These are phyloP conservation scores for Coelinius sp. DNA, from an alignment of 2,888 invertebrate species.

Conservation along the genomic window DNA sequence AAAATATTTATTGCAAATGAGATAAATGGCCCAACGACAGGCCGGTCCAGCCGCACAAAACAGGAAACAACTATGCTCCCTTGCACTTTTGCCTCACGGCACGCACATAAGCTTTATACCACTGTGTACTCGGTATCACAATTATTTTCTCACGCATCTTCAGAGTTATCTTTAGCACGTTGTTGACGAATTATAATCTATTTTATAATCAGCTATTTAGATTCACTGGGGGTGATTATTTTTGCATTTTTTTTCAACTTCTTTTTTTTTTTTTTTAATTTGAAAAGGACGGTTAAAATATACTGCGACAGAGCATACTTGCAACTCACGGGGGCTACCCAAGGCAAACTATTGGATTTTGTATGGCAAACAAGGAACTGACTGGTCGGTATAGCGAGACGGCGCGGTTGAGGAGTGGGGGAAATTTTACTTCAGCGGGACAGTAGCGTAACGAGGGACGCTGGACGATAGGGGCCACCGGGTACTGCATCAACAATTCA, in stretches of 20 bases:
- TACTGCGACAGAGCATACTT: constrained; percentile 60
- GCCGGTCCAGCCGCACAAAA: constrained; percentile 48
- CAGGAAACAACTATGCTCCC: constrained; percentile 44
- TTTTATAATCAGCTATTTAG: background rate
- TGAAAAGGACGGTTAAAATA: constrained; percentile 7
- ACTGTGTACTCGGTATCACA: constrained; percentile 34
- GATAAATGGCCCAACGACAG: constrained; percentile 39
- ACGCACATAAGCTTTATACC: constrained; percentile 42
- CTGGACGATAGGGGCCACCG: constrained; percentile 24
- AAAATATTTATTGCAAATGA: background rate
- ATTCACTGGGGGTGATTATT: constrained; percentile 2
- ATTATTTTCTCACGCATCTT: constrained; percentile 39
- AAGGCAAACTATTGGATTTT: constrained; percentile 71
- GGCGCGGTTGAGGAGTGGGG: constrained; percentile 48
- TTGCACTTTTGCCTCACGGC: constrained; percentile 46
- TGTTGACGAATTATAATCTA: constrained; percentile 12
- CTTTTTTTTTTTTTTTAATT: constrained; percentile 9
- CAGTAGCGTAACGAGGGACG: constrained; percentile 61
- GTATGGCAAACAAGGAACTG: constrained; percentile 71
- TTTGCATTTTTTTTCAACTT: too few species aligned
- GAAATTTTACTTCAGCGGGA: constrained; percentile 33
- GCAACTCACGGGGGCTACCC: constrained; percentile 62
- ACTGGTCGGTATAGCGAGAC: constrained; percentile 66
- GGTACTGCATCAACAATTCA: constrained; percentile 9
- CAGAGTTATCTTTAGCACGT: background rate